A percentile compares a stretch with the other conserved stretches of the same genome.
These are phyloP conservation scores for Dendropsophus ebraccatus DNA, from an alignment of 2,113 vertebrate species.

Conservation along the genomic window DNA sequence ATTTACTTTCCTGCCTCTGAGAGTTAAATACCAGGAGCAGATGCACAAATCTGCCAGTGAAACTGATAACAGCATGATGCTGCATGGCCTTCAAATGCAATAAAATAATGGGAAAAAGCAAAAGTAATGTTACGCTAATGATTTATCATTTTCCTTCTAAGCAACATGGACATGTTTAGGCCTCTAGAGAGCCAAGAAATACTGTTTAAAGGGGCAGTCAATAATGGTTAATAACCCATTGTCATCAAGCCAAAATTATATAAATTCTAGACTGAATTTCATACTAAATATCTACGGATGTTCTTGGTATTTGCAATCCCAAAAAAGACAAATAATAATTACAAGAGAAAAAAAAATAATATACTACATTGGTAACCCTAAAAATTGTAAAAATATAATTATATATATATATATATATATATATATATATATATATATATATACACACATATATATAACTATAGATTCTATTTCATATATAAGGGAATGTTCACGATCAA, in stretches of 20 bases:
- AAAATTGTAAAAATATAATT: no score
- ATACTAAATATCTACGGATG: not conserved
- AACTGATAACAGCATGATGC: conserved; percentile 58
- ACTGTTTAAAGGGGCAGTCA: conserved; percentile 21
- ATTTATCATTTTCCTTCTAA: conserved; percentile 37
- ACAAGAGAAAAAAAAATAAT: not conserved
- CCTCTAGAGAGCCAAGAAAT: not conserved
- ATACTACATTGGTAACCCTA: no score
- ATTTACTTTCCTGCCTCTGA: conserved; percentile 50
- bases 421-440: no score
- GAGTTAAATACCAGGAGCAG: conserved; percentile 52
- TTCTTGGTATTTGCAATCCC: not conserved
- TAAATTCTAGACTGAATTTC: not conserved
- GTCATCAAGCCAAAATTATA: not conserved
- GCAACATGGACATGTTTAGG: conserved; percentile 32
- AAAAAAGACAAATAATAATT: not conserved
- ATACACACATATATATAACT: no score
- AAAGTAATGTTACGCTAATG: conserved; percentile 39
- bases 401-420: no score
- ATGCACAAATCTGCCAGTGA: conserved; percentile 51
- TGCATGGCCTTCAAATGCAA: conserved; percentile 45
- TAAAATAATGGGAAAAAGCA: conserved; percentile 39
- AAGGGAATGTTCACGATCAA: no score
- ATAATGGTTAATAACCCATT: conserved; percentile 34
- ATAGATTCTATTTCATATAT: no score